Evolutionary conservation across 2,797 vertebrate species (phyloP).

Genomic region (Passerculus sandwichensis): DNA sequence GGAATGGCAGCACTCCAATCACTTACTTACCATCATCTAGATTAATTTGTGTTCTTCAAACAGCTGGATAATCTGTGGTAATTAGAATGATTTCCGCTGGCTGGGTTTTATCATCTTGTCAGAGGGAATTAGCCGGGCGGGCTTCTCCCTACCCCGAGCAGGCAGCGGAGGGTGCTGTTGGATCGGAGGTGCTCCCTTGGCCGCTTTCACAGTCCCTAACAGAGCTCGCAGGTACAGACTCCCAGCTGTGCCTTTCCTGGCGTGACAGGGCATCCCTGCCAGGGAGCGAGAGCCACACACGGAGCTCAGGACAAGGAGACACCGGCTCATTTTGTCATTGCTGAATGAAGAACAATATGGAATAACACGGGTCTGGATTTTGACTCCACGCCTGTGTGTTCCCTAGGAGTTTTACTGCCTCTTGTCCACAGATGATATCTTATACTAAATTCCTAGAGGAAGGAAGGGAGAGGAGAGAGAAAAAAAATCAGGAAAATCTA

Average conservation of each 20-base stretch:
- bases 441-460: neutral
- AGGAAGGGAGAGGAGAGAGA: neutral
- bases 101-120: constrained; percentile 36
- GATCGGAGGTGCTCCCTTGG: neutral
- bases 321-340: neutral
- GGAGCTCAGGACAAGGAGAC: neutral
- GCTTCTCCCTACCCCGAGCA: neutral
- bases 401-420: neutral
- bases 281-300: neutral
- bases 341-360: fast-evolving
- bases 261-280: neutral
- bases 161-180: constrained; percentile 77
- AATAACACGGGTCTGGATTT: neutral
- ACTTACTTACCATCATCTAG: constrained; percentile 32
- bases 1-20: neutral
- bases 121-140: neutral
- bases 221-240: neutral
- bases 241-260: neutral
- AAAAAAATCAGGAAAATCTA: neutral
- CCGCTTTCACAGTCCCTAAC: neutral
- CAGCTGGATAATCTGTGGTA: constrained; percentile 32
- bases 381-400: neutral
- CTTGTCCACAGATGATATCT: neutral
- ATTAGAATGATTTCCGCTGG: constrained; percentile 24
- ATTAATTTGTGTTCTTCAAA: constrained; percentile 35